Conservation (phyloP, 2,113 vertebrate species). For the Boulengeromyrus knoepffleri region DNA sequence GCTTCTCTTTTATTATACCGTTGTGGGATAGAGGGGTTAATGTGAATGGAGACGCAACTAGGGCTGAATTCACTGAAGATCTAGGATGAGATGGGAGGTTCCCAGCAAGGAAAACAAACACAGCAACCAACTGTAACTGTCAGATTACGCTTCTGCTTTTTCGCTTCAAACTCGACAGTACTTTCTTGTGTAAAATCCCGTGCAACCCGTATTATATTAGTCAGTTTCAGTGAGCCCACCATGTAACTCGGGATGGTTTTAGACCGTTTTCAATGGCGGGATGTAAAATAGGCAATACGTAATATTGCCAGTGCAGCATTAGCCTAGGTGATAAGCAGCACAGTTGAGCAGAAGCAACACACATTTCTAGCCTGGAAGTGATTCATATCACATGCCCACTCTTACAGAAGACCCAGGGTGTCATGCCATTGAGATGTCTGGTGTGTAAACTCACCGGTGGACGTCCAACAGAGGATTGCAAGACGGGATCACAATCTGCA, state of each 20-base stretch:
- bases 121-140: neutral
- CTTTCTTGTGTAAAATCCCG: neutral
- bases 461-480: neutral
- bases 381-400: neutral
- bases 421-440: neutral
- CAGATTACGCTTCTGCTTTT: neutral
- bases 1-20: neutral
- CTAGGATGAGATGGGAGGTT: neutral
- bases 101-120: neutral
- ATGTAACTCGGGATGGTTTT: neutral
- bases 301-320: neutral
- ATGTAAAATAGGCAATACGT: neutral
- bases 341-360: neutral
- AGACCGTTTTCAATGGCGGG: neutral
- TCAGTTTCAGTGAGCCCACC: neutral
- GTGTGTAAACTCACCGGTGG: neutral
- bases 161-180: neutral
- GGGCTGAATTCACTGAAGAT: neutral
- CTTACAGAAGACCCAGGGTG: neutral
- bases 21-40: neutral
- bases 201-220: neutral
- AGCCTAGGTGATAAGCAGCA: neutral
- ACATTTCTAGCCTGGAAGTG: neutral
- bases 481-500: neutral
- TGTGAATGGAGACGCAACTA: neutral